A percentile compares a stretch with the other conserved stretches of the same genome.
These are phyloP conservation scores for Andrena fulva DNA, from an alignment of 2,888 invertebrate species.

Conservation along the genomic window DNA sequence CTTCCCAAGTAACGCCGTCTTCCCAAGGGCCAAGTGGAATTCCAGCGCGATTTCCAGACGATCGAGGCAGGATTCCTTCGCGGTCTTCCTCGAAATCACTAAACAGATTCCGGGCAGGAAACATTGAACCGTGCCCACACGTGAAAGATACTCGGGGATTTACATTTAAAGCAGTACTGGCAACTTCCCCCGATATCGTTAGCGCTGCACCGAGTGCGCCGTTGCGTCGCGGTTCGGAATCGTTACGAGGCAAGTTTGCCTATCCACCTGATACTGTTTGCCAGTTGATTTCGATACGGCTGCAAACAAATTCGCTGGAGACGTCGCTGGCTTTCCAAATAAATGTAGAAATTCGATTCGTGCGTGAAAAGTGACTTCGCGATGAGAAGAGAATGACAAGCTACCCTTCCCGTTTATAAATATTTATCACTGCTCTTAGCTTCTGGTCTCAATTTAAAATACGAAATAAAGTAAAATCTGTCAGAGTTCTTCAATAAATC, in stretches of 20 bases:
- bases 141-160: constrained; percentile 7
- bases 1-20: background rate
- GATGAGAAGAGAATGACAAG: background rate
- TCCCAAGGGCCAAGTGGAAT: background rate
- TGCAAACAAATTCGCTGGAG: background rate
- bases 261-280: background rate
- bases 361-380: background rate
- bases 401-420: too few relatives aligned
- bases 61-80: background rate
- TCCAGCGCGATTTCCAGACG: background rate
- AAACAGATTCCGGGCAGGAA: background rate
- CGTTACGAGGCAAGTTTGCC: constrained; percentile 8
- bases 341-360: background rate
- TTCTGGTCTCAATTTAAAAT: too few relatives aligned
- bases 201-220: background rate
- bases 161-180: constrained; percentile 12
- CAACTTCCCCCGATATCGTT: background rate
- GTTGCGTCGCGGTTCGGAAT: constrained; percentile 10
- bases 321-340: background rate
- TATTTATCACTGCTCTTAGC: too few relatives aligned
- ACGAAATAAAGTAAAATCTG: too few relatives aligned
- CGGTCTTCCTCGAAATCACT: background rate
- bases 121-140: background rate
- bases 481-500: too few relatives aligned
- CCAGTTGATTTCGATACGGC: background rate